Evolutionary conservation across 2,113 vertebrate species (phyloP), one percentile per base, ranked within the genome.

Genomic region (Python bivittatus): DNA sequence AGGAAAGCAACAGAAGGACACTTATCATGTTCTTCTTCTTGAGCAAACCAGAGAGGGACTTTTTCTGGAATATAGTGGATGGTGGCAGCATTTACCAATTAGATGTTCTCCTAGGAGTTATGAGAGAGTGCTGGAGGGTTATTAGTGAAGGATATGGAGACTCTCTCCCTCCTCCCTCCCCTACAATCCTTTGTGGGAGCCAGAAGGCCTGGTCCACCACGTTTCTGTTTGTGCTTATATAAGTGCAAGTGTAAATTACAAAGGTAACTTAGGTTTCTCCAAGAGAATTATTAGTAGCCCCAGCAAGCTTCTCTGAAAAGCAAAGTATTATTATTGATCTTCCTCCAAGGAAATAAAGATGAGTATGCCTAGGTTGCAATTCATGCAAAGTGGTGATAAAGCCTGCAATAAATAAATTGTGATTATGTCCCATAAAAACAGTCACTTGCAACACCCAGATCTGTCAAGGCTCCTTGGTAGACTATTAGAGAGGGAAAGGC

Each of bases 131-230:
- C 61, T 68, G 29, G 61, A 12, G 48, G 48, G 48, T 48, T 48
- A 48, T 48, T 48, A n/a, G 60, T 61, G 25, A 13, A n/a, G 61
- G n/a, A n/a, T 15, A n/a, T 4, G n/a, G 29, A 68, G 61, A 29
- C 29, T 68, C 1, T n/a, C 61, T 68, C 11, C 61, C 1, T 0
- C 4, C 12, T 12, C 4, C 0, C 29, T 1, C 5, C 29, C 12
- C 61, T 1, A 10, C 61, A 27, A 61, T 64, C 61, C 61, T 64
- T 64, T 64, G 27, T n/a, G 48, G 48, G 48, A 64, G 12, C 0
- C 13, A n/a, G 11, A 64, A 64, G 27, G 61, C 27, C 60, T 64
- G 27, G 3, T 64, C 61, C 61, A 64, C 27, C 9, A 64, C 29
- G 9, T n/a, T 64, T 64, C 61, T 1, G 3, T 12, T n/a, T 5